A percentile compares a stretch with the other conserved stretches of the same genome.
Evolutionary conservation across 2,113 vertebrate species (phyloP).

Genomic region (Neogobius melanostomus): DNA sequence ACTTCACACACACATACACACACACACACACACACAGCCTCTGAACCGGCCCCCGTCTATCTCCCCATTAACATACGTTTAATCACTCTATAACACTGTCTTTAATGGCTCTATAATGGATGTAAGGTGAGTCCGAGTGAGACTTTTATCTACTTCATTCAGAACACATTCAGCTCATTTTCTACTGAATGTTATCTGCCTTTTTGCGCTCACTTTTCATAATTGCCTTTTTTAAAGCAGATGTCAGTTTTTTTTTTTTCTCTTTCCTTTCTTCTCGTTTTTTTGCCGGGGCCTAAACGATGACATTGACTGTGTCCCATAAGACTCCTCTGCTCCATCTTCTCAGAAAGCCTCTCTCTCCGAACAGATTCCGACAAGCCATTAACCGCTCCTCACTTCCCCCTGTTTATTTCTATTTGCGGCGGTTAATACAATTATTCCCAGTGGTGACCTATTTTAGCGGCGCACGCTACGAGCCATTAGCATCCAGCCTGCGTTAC

Average conservation of each 20-base stretch:
- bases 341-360: conserved; percentile 60
- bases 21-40: neutral
- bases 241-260: conserved; percentile 39
- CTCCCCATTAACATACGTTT: conserved; percentile 20
- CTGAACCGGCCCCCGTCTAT: neutral
- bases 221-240: conserved; percentile 65
- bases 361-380: conserved; percentile 61
- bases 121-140: conserved; percentile 31
- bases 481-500: conserved; percentile 64
- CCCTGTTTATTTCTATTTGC: conserved; percentile 76
- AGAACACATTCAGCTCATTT: conserved; percentile 45
- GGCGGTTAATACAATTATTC: conserved; percentile 74
- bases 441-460: conserved; percentile 77
- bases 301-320: conserved; percentile 58
- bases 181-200: conserved; percentile 52
- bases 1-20: neutral
- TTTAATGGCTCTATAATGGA: conserved; percentile 28
- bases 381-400: conserved; percentile 59
- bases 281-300: conserved; percentile 22
- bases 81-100: conserved; percentile 28
- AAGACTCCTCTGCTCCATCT: conserved; percentile 50
- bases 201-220: conserved; percentile 38
- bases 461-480: conserved; percentile 62
- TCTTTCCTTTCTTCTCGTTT: neutral
- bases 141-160: conserved; percentile 44